Evolutionary conservation across 1,140 invertebrate species (phyloP).

Genomic region (Sitodiplosis mosellana): DNA sequence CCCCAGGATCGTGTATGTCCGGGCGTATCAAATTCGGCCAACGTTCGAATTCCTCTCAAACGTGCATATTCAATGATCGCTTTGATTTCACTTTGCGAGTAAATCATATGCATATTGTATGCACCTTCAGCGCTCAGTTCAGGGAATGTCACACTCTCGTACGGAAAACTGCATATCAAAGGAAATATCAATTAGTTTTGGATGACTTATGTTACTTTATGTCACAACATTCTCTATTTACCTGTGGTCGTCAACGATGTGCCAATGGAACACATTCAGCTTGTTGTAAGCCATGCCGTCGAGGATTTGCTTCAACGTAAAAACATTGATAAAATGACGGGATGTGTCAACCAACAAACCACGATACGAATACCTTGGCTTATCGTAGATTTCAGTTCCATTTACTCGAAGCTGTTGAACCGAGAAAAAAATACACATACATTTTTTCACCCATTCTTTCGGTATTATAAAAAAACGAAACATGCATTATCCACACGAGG

Average conservation of each 20-base stretch:
- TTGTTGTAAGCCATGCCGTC: slow-evolving; percentile 79
- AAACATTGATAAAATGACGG: slow-evolving; percentile 55
- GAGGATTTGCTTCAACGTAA: slow-evolving; percentile 42
- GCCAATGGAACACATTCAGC: slow-evolving; percentile 88
- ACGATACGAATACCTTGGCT: slow-evolving; percentile 52
- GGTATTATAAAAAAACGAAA: too few relatives aligned
- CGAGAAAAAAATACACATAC: background rate
- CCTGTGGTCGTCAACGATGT: slow-evolving; percentile 71
- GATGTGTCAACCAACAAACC: slow-evolving; percentile 69
- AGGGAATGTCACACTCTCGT: slow-evolving; percentile 56
- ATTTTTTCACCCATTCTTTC: too few relatives aligned
- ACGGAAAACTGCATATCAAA: slow-evolving; percentile 51
- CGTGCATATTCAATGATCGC: slow-evolving; percentile 58
- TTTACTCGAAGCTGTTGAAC: slow-evolving; percentile 29
- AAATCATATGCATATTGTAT: slow-evolving; percentile 48
- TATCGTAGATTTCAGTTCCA: slow-evolving; percentile 41
- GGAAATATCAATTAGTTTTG: too few relatives aligned
- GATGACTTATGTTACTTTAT: too few relatives aligned
- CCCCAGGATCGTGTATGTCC: slow-evolving; percentile 78
- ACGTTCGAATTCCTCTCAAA: slow-evolving; percentile 63
- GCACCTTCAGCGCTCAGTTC: slow-evolving; percentile 49
- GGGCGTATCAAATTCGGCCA: slow-evolving; percentile 83
- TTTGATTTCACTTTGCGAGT: slow-evolving; percentile 41
- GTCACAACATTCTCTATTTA: too few relatives aligned
- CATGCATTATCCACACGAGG: too few relatives aligned